Evolutionary conservation across 2,113 vertebrate genomes (phyloP), one percentile per base, ranked within the genome.

Genomic region (Chloropsis cyanopogon): DNA sequence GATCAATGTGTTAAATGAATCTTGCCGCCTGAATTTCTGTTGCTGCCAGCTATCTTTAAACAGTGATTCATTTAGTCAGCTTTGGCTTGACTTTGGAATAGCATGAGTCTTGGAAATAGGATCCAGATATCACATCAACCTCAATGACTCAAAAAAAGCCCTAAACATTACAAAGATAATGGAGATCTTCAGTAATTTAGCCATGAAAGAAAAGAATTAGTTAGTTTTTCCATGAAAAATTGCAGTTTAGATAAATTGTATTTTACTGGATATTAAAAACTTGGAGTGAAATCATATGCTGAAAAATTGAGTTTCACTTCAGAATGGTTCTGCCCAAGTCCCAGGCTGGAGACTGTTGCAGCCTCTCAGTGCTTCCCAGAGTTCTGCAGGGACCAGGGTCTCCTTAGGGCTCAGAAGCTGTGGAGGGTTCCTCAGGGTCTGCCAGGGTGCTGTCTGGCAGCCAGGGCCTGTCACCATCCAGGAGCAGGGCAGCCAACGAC

Each of bases 1-100:
- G 82, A 94, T 96, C 90, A 85, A 80, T 82, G 75, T 87, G 78
- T 82, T 90, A 93, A 96, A 94, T 76, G 29, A 87, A 71, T 95
- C 73, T 88, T 75, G 53, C 25, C 88, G 69, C 57, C 57, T 82
- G 66, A 87, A 60, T 76, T 94, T 82, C 53, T 91, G 19, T 84
- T 94, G 56, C 73, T 91, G 53, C 28, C 66, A 87, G 46, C 78
- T 95, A 14, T 85, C 61, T 95, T 78, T 92, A 79, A 85, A 31
- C 53, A 33, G 44, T 79, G 61, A 90, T 95, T 87, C 44, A 91
- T 95, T 95, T 78, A 90, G 78, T 56, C 65, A 93, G n/a, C 35
- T 90, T 91, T 90, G 53, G 41, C 46, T 69, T 46, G n/a, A 85
- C 65, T 89, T 86, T 85, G 57, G 75, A 93, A 61, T 82, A 90